phyloP scores from a whole-genome alignment of 2,797 vertebrate species.

The Falco cherrug region DNA sequence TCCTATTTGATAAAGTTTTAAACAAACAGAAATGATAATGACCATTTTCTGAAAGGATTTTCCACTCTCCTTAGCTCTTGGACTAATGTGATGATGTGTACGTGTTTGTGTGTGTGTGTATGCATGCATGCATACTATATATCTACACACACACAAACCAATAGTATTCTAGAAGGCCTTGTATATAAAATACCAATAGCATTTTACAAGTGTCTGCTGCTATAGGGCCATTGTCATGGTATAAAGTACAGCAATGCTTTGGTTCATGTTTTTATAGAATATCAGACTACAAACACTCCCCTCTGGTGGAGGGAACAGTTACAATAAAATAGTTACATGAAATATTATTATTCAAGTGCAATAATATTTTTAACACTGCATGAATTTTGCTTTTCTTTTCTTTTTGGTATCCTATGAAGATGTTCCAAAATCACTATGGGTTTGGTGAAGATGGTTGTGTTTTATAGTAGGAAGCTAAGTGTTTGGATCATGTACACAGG shows the following conservation, averaged over 20 bases:
- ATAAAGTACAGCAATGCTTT: neutral
- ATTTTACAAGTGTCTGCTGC: neutral
- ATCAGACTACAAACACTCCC: neutral
- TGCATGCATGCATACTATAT: neutral
- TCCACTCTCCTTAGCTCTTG: neutral
- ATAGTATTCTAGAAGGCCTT: neutral
- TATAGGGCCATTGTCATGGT: neutral
- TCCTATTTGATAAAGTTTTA: neutral
- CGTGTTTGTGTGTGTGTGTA: neutral
- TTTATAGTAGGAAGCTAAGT: neutral
- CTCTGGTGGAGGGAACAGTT: constrained; percentile 3
- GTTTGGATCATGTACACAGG: neutral
- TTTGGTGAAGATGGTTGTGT: neutral
- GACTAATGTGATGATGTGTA: neutral
- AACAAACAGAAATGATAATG: neutral
- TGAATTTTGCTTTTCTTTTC: neutral
- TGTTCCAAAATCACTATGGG: neutral
- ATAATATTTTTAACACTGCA: neutral
- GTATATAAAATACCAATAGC: neutral
- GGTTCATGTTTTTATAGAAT: neutral
- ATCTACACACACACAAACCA: neutral
- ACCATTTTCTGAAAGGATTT: neutral
- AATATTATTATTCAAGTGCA: neutral
- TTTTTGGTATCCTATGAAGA: neutral
- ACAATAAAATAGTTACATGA: neutral